Conservation (phyloP, 1,140 invertebrate genomes). For the Pomacea maculata region DNA sequence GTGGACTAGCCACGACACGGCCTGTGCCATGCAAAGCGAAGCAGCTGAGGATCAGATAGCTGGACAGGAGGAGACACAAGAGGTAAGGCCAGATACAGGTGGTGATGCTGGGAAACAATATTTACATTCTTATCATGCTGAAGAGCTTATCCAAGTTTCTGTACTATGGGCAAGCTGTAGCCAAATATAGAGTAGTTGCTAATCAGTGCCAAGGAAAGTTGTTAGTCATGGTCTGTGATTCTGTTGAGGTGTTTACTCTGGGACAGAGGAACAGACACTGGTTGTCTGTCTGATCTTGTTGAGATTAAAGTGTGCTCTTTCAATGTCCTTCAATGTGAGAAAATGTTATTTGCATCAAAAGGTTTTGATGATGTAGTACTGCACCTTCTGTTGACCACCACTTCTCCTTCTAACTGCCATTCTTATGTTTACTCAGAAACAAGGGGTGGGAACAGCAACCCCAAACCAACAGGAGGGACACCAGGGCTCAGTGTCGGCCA, state of each 20-base stretch:
- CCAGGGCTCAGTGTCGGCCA: constrained; percentile 67
- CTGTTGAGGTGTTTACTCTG: too few relatives aligned
- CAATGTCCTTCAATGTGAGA: not conserved
- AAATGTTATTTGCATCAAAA: too few relatives aligned
- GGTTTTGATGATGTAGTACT: too few relatives aligned
- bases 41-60: constrained; percentile 46
- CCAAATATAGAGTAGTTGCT: too few relatives aligned
- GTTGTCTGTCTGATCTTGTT: not conserved
- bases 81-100: constrained; percentile 48
- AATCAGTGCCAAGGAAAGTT: too few relatives aligned
- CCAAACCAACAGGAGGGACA: constrained; percentile 73
- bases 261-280: too few relatives aligned
- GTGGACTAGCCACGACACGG: constrained; percentile 47
- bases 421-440: constrained; percentile 61
- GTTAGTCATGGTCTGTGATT: too few relatives aligned
- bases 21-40: constrained; percentile 50
- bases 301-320: not conserved
- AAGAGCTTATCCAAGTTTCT: too few relatives aligned
- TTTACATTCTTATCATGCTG: too few relatives aligned
- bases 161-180: too few relatives aligned
- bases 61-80: constrained; percentile 49
- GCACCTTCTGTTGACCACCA: not conserved
- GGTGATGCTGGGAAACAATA: too few relatives aligned
- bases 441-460: constrained; percentile 72
- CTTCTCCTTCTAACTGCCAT: not conserved